phyloP scores from a whole-genome alignment of 2,888 invertebrate species.

The Ashinkailepas kermadecensis region DNA sequence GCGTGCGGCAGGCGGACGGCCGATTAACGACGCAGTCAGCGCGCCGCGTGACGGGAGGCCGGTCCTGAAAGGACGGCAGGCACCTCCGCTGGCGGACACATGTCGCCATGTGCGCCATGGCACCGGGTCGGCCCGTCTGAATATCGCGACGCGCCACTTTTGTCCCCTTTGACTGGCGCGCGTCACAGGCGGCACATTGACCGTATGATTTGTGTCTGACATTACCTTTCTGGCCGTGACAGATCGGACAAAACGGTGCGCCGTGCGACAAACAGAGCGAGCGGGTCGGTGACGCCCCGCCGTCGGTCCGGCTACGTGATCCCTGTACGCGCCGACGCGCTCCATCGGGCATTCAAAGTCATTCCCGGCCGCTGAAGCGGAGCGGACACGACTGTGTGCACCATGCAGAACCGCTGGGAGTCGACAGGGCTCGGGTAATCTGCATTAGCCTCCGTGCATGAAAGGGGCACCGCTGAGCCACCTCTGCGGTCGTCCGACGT shows the following conservation, averaged over 20 bases:
- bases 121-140: background rate
- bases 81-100: background rate
- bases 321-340: too few species aligned
- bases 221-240: constrained; percentile 8
- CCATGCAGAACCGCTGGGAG: too few species aligned
- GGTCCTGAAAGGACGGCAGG: background rate
- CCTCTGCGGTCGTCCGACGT: too few species aligned
- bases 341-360: too few species aligned
- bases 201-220: constrained; percentile 18
- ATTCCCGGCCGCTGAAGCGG: too few species aligned
- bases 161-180: background rate
- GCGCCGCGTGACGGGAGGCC: background rate
- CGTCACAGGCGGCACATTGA: constrained; percentile 2
- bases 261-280: background rate
- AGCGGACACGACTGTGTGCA: too few species aligned
- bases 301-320: too few species aligned
- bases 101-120: background rate
- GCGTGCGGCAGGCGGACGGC: background rate
- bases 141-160: background rate
- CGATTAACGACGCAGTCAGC: constrained; percentile 13
- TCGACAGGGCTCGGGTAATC: too few species aligned
- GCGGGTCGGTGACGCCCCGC: background rate
- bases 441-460: too few species aligned
- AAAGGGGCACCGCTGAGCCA: too few species aligned
- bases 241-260: background rate